Evolutionary conservation across 2,797 vertebrate genomes (phyloP), one percentile per base, ranked within the genome.

Genomic region (Silurus lanzhouensis): DNA sequence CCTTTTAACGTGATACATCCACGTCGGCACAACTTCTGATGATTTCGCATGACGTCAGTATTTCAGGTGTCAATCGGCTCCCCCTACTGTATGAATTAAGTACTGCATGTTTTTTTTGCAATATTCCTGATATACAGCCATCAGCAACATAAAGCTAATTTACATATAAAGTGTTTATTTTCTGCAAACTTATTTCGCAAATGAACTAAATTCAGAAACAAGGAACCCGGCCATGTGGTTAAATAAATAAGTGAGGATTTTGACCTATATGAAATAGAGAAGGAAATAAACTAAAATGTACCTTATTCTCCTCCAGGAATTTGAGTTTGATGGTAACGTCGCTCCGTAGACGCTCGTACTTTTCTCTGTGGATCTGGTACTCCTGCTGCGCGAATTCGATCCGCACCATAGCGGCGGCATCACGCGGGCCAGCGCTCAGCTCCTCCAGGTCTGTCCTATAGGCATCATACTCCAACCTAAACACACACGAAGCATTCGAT

Each of bases 281-380:
- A 38, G 38, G 4, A 38, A 38, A 38, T 38, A 38, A 38, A 38
- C 38, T 38, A 38, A 31, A 64, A 67, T 22, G 22, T 84, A 96
- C 98, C 97, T 99, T 99, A 92, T 99, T 99, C 92, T 99, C 98
- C 88, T 99, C 97, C 92, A 99, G 91, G 91, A 99, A 99, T 91
- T 98, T 99, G 79, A 99, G 97, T 92, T 99, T 99, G 94, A 99
- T 97, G 87, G 96, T 97, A 91, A 99, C 98, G 0, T 99, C 98
- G 0, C 96, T 97, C 1, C 97, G 96, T 80, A 99, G 95, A 86
- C 96, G 94, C 90, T 99, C 98, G 0, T 99, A 99, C 92, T 99
- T 99, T 90, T 96, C 96, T 92, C 96, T 96, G 91, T 99, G 97
- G 87, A 96, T 88, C 86, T 98, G 97, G 94, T 97, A 98, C 10